These are phyloP conservation scores for Drosophila suzukii DNA, from an alignment of 1,140 invertebrate genomes.

Conservation along the genomic window DNA sequence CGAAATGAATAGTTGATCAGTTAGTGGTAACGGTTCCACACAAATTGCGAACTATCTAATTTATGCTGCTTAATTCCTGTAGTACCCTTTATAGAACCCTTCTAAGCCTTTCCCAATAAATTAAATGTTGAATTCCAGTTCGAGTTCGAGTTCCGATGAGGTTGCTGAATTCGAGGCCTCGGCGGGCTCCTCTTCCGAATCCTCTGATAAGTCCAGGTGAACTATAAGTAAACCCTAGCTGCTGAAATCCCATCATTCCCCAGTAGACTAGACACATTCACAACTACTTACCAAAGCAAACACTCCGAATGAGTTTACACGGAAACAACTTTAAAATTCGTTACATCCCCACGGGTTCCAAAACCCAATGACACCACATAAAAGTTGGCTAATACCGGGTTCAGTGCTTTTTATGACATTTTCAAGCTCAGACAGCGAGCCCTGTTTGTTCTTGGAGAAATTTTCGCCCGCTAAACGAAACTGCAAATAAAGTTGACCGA, in stretches of 20 bases:
- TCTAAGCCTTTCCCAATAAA: background rate
- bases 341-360: slow-evolving; percentile 15
- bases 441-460: slow-evolving; percentile 61
- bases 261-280: slow-evolving; percentile 16
- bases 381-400: slow-evolving; percentile 54
- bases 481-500: slow-evolving; percentile 63
- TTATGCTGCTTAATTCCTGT: background rate
- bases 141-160: slow-evolving; percentile 2
- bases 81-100: background rate
- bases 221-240: slow-evolving; percentile 12
- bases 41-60: background rate
- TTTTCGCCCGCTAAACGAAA: slow-evolving; percentile 64
- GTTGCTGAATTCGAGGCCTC: slow-evolving; percentile 8
- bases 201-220: slow-evolving; percentile 52
- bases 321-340: slow-evolving; percentile 13
- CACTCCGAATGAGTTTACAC: slow-evolving; percentile 10
- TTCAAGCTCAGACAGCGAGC: slow-evolving; percentile 22
- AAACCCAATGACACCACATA: slow-evolving; percentile 48
- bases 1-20: background rate
- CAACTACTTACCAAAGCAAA: slow-evolving; percentile 46
- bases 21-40: background rate
- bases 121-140: slow-evolving; percentile 45
- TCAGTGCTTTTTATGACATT: slow-evolving; percentile 55
- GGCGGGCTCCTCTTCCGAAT: slow-evolving; percentile 9
- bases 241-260: slow-evolving; percentile 7